Evolutionary conservation across 2,797 vertebrate species (phyloP).

Genomic region (Balearica regulorum): DNA sequence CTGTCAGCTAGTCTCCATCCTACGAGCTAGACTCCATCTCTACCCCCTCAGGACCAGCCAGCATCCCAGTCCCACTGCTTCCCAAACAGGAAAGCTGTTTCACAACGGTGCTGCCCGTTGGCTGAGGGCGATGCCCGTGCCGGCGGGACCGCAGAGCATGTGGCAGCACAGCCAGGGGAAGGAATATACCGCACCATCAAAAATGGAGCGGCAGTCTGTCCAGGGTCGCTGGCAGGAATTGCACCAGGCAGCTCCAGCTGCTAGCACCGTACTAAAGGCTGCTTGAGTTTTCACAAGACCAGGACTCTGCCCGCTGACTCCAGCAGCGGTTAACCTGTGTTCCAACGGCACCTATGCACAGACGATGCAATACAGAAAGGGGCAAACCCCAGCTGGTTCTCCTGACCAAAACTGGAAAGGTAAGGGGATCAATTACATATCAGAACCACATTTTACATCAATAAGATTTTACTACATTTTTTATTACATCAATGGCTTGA

Average conservation of each 20-base stretch:
- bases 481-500: slow-evolving; percentile 78
- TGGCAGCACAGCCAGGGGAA: background rate
- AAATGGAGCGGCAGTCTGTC: background rate
- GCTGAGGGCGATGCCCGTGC: background rate
- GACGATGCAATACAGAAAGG: fast-evolving
- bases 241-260: background rate
- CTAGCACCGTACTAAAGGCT: fast-evolving
- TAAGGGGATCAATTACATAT: background rate
- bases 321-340: fast-evolving
- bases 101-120: fast-evolving
- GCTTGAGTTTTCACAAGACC: fast-evolving
- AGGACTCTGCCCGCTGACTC: background rate
- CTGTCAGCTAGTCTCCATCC: background rate
- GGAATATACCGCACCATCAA: fast-evolving
- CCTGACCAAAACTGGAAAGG: background rate
- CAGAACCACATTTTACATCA: background rate
- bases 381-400: fast-evolving
- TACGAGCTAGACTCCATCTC: fast-evolving
- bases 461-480: slow-evolving; percentile 40
- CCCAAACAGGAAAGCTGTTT: fast-evolving
- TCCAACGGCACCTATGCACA: fast-evolving
- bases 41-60: background rate
- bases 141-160: fast-evolving
- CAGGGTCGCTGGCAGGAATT: background rate
- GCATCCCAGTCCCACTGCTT: background rate